Evolutionary conservation across 2,113 vertebrate species (phyloP), one percentile per base, ranked within the genome.

Genomic region (Hippoglossus stenolepis): DNA sequence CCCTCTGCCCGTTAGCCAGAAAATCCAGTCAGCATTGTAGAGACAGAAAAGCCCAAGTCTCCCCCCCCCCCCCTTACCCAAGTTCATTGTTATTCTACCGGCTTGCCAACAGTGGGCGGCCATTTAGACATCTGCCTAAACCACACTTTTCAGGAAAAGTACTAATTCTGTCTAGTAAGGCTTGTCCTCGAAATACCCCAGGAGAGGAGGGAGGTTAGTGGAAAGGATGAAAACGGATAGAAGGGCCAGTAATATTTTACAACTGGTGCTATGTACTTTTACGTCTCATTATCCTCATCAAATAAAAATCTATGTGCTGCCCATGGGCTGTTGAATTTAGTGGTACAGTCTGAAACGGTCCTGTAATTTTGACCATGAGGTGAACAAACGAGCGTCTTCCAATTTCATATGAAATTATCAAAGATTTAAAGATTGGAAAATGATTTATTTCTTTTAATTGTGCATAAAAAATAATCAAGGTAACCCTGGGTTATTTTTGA

Each of bases 11-110:
- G 51, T 58, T 65, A 76, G 87, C 60, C 59, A 76, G 79, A 71
- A 78, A 77, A 84, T 81, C 65, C 61, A 84, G 76, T 69, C 83
- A 85, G 80, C 70, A 59, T 9, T 64, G 78, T 65, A 74, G 68
- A 75, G 69, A 73, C 54, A 58, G 49, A 59, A 56, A 5, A 70
- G 54, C 72, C 75, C 2, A 14, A 51, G 78, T n/a, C 73, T 49
- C 35, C 28, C 24, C 40, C 40, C 69, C 69, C 28, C 6, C 40
- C 63, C 31, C 43, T 2, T 23, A 64, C 38, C 9, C 40, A 53
- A 66, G 62, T 70, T 75, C 38, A 87, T 68, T 72, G 51, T 47
- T 86, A 11, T 79, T 89, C 76, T 63, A 82, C 45, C 69, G 64
- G 76, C 65, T 77, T 73, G 66, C 71, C 77, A 80, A 78, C 53